Conservation (phyloP, 2,113 vertebrate genomes). For the Empidonax traillii region DNA sequence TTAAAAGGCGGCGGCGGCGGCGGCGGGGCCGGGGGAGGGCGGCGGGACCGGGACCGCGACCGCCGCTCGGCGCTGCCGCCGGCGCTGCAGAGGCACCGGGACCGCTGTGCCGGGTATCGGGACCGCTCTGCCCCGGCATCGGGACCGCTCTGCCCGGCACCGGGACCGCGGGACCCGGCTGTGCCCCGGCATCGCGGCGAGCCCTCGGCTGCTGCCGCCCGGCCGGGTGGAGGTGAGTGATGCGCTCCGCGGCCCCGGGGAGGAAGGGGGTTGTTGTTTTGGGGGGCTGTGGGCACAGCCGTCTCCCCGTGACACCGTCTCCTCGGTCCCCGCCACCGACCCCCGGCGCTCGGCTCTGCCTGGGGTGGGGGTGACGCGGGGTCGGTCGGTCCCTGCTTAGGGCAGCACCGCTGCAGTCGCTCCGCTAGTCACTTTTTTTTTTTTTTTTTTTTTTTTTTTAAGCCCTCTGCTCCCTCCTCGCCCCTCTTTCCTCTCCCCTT, state of each 20-base stretch:
- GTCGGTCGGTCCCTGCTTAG: neutral
- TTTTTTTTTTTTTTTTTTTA: neutral
- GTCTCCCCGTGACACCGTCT: neutral
- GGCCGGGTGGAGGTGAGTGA: neutral
- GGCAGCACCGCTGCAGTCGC: neutral
- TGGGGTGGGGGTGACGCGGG: too few relatives aligned
- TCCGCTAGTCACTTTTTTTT: neutral
- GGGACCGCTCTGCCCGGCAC: neutral
- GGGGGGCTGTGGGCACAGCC: neutral
- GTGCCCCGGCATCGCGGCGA: conserved; percentile 37
- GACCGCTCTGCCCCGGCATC: neutral
- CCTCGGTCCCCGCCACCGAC: neutral
- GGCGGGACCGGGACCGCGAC: neutral
- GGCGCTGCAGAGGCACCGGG: neutral
- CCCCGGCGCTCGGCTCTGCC: neutral
- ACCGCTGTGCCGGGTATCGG: neutral
- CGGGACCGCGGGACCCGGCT: neutral
- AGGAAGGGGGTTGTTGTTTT: too few relatives aligned
- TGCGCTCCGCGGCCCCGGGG: neutral
- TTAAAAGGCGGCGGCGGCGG: conserved; percentile 51
- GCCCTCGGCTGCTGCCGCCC: neutral
- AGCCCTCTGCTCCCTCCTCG: neutral
- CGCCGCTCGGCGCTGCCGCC: neutral
- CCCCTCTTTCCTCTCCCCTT: accelerated
- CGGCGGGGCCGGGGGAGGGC: neutral